These are phyloP conservation scores for Myotis pilosus DNA, from an alignment of 2,797 vertebrate genomes.

Conservation along the genomic window DNA sequence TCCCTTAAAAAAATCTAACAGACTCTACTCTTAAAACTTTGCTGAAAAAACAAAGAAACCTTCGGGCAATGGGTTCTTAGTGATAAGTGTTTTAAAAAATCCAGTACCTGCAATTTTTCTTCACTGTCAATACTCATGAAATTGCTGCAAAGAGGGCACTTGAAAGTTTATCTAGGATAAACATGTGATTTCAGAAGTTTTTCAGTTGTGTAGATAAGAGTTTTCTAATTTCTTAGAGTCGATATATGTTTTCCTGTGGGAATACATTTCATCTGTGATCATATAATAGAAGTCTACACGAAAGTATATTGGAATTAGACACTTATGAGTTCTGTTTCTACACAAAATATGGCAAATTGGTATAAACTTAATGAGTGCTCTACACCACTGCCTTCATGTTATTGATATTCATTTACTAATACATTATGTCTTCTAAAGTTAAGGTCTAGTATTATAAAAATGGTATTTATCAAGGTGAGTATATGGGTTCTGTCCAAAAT, in stretches of 20 bases:
- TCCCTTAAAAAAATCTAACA: neutral
- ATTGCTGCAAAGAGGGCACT: neutral
- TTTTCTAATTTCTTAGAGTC: neutral
- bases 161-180: neutral
- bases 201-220: neutral
- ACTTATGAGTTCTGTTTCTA: neutral
- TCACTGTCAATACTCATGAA: constrained; percentile 4
- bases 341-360: neutral
- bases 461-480: neutral
- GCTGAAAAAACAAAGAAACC: neutral
- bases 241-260: neutral
- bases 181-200: constrained; percentile 23
- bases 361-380: neutral
- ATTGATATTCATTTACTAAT: neutral
- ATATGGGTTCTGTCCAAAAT: neutral
- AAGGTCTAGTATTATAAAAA: neutral
- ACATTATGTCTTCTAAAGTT: neutral
- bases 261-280: constrained; percentile 11
- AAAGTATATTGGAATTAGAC: constrained; percentile 35
- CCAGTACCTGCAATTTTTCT: neutral
- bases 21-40: neutral
- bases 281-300: neutral
- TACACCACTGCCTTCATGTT: neutral
- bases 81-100: neutral
- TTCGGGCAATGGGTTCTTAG: neutral